Evolutionary conservation across 2,113 vertebrate species (phyloP), one percentile per base, ranked within the genome.

Genomic region (Odontophorus gujanensis): DNA sequence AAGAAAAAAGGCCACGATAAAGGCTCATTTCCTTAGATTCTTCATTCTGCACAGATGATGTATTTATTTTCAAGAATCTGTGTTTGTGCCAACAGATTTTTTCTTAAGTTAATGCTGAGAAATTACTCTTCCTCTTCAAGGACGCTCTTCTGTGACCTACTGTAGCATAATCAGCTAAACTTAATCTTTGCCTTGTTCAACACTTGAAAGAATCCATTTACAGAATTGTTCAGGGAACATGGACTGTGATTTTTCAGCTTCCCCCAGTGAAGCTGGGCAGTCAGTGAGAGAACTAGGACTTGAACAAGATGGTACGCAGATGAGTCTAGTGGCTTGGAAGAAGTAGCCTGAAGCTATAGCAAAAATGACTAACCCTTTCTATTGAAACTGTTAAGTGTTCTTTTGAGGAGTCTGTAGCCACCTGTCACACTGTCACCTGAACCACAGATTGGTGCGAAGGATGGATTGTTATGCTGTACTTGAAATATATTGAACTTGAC

Each of bases 61-160:
- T 3, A 40, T 77, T 72, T 90, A 76, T 80, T 88, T 90, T 86
- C 72, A 91, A 89, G 78, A 45, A 26, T 74, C 59, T 67, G 32
- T 77, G 42, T 85, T 85, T 85, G 21, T 79, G 45, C 74, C 75
- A 92, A 36, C 30, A 89, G 58, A 65, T 92, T 89, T 89, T 86
- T 71, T 85, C 34, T 82, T 58, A 28, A 82, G 24, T 59, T 85
- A 47, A 45, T 69, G 77, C 58, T 88, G 69, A 87, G 83, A 87
- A 91, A 94, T 75, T 61, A 43, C 40, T 67, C 24, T 92, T 81
- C 38, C 50, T 90, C 69, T 84, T 57, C 32, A 58, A 91, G 77
- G 94, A 84, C 58, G 25, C 77, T 91, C 24, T 50, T 68, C 15
- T 73, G 58, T 65, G 59, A 42, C 74, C 57, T 92, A 1, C 75